Evolutionary conservation across 2,797 vertebrate species (phyloP).

Genomic region (Chromobotia macracanthus): DNA sequence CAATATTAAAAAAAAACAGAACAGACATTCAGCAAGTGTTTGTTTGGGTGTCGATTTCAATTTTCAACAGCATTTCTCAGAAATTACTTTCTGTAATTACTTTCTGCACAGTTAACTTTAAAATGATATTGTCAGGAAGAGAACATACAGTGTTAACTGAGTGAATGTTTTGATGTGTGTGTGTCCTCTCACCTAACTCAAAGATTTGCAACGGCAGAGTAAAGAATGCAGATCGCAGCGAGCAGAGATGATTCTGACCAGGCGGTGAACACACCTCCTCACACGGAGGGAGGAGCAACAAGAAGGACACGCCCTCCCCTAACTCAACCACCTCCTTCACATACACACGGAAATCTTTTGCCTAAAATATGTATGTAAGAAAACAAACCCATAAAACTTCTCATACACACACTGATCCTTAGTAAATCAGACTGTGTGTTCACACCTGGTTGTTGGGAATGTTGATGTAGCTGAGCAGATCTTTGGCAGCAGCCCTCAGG

Average conservation of each 20-base stretch:
- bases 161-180: background rate
- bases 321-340: slow-evolving; percentile 91
- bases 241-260: slow-evolving; percentile 87
- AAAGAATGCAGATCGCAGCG: slow-evolving; percentile 85
- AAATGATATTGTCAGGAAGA: too few species aligned
- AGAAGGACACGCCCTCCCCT: slow-evolving; percentile 86
- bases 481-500: slow-evolving; percentile 81
- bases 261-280: slow-evolving; percentile 90
- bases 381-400: too few species aligned
- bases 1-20: too few species aligned
- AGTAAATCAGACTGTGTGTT: background rate
- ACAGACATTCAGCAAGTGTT: too few species aligned
- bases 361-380: too few species aligned
- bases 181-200: slow-evolving; percentile 82
- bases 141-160: too few species aligned
- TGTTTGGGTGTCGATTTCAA: too few species aligned
- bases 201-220: slow-evolving; percentile 90
- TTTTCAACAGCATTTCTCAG: too few species aligned
- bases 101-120: too few species aligned
- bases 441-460: slow-evolving; percentile 84
- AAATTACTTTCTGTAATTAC: too few species aligned
- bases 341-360: slow-evolving; percentile 88
- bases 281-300: slow-evolving; percentile 87
- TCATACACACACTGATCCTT: slow-evolving; percentile 10
- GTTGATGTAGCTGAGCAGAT: slow-evolving; percentile 85